Base-by-base conservation (phyloP, 2,888 invertebrate genomes). In the Dinocampus coccinellae region DNA sequence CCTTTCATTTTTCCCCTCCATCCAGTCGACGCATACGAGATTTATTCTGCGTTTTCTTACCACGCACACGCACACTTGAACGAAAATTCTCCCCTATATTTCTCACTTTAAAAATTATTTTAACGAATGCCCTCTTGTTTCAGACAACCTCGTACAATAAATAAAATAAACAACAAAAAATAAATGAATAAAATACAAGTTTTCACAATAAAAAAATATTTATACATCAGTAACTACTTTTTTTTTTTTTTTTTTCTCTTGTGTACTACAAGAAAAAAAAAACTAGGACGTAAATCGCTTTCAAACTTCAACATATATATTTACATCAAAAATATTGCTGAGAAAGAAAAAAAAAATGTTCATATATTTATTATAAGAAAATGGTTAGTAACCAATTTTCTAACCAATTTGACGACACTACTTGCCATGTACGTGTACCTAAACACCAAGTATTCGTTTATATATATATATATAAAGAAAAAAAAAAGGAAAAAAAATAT, bases 121-220 rank as follows among this genome's bases (percentile, higher is more conserved):
- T 61, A 61, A 61, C n/a, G 39, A 61, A 61, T 61, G 61, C 39
- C 20, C 61, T 34, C 39, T 61, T 61, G 39, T 61, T 16, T 24
- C 4, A 4, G 36, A 1, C 13, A 11, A 22, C 47, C 16, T 47
- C 16, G 6, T 6, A 20, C 16, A 4, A n/a, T 16, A 20, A 47
- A 47, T 47, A 55, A 55, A 55, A 52, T 10, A 24, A 24, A 20
- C n/a, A 2, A 3, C 3, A 13, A 39, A 39, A 4, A 13, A 13
- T 4, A 39, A 39, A 13, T 13, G 11, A 13, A 13, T n/a, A 3
- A 13, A 2, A 39, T n/a, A 39, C 3, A 47, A 47, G 47, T 16
- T 16, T 16, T 0, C n/a, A 26, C 24, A 55, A 55, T 6, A 26
- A 55, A 24, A 11, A 55, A 13, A 26, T n/a, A 29, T n/a, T 55